Conservation (phyloP, 2,113 vertebrate genomes). For the Eretmochelys imbricata region DNA sequence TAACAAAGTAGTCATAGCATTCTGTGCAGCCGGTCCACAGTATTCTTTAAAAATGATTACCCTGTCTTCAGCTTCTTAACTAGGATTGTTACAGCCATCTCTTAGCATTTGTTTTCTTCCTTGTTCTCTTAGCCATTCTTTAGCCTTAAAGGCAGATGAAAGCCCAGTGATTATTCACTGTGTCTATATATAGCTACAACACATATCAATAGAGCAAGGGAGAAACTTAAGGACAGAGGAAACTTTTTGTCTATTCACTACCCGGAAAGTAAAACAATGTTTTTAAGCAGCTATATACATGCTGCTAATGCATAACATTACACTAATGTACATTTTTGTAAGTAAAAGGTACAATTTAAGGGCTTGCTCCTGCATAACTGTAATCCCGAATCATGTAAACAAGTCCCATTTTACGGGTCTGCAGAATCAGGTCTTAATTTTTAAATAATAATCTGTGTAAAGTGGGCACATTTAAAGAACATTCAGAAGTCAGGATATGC, state of each 20-base stretch:
- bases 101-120: not conserved
- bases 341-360: not conserved
- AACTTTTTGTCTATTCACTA: not conserved
- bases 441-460: not conserved
- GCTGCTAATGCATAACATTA: not conserved
- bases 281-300: not conserved
- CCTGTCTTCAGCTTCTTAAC: not conserved
- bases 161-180: not conserved
- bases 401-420: not conserved
- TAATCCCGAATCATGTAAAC: not conserved
- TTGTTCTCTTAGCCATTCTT: not conserved
- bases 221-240: not conserved
- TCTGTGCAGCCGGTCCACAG: not conserved
- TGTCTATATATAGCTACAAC: not conserved
- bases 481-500: not conserved
- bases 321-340: not conserved
- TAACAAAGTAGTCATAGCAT: not conserved
- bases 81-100: not conserved
- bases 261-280: not conserved
- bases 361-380: not conserved
- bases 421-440: not conserved
- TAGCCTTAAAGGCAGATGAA: not conserved
- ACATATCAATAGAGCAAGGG: not conserved
- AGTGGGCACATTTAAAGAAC: not conserved
- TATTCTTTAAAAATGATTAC: not conserved